phyloP scores from a whole-genome alignment of 1,140 invertebrate genomes.

The Adoxophyes honmai region DNA sequence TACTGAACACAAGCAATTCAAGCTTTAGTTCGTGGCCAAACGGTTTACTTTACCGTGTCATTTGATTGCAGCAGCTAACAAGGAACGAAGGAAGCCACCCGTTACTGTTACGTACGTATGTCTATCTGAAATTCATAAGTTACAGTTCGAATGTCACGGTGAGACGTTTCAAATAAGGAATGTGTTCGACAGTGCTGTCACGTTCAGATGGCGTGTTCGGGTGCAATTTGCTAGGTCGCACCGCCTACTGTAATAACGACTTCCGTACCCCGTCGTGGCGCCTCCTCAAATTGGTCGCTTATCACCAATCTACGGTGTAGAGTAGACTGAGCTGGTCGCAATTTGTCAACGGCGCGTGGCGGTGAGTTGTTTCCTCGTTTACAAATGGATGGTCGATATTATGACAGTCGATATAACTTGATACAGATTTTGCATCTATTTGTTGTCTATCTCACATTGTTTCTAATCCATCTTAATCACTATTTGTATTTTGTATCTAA shows the following conservation, averaged over 20 bases:
- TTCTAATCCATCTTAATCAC: too few species aligned
- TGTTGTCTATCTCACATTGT: too few species aligned
- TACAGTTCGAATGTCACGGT: conserved; percentile 57
- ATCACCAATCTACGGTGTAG: conserved; percentile 71
- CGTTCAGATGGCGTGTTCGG: conserved; percentile 69
- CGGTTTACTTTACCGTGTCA: neutral
- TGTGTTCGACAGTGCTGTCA: conserved; percentile 71
- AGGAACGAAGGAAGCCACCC: too few species aligned
- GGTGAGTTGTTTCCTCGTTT: conserved; percentile 49
- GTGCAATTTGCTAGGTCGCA: conserved; percentile 66
- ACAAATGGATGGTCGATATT: conserved; percentile 33
- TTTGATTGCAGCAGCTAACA: neutral
- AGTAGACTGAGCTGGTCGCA: conserved; percentile 58
- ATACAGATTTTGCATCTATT: neutral
- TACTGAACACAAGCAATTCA: neutral
- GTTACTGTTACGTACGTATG: neutral
- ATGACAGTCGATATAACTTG: neutral
- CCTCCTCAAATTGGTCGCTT: conserved; percentile 75
- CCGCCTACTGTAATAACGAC: conserved; percentile 75
- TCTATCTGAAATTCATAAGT: conserved; percentile 28
- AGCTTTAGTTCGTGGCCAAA: neutral
- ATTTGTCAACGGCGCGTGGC: conserved; percentile 59
- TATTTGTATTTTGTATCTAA: too few species aligned
- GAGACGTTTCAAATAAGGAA: conserved; percentile 71
- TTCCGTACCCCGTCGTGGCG: conserved; percentile 73